phyloP scores from a whole-genome alignment of 2,113 vertebrate species.

The Archocentrus centrarchus region DNA sequence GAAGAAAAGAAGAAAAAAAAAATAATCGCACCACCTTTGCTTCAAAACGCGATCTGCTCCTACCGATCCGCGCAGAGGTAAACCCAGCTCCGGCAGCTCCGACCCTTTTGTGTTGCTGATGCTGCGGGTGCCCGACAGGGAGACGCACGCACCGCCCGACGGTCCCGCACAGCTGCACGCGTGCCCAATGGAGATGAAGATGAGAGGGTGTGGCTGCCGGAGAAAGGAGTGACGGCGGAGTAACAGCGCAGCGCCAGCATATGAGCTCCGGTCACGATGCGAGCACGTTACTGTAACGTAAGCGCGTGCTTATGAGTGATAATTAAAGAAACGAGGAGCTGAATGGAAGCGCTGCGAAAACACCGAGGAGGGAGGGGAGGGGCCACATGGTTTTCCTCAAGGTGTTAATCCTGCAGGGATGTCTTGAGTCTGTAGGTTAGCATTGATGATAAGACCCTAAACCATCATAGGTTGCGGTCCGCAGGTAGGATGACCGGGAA shows the following conservation, averaged over 20 bases:
- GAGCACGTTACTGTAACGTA: conserved; percentile 44
- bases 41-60: conserved; percentile 36
- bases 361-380: neutral
- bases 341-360: neutral
- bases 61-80: conserved; percentile 23
- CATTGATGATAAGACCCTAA: neutral
- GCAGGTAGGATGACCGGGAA: neutral
- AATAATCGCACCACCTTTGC: conserved; percentile 45
- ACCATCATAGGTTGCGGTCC: neutral
- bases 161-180: conserved; percentile 78
- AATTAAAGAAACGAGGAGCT: conserved; percentile 3
- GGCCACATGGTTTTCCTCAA: neutral
- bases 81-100: conserved; percentile 39
- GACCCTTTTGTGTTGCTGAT: conserved; percentile 84
- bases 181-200: conserved; percentile 44
- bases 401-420: neutral
- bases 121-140: conserved; percentile 77
- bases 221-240: conserved; percentile 10
- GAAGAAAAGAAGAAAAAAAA: neutral
- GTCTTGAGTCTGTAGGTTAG: neutral
- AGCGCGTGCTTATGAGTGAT: conserved; percentile 23
- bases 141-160: conserved; percentile 55
- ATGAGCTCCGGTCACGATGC: conserved; percentile 39
- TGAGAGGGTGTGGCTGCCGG: conserved; percentile 74
- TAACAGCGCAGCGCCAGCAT: neutral